Evolutionary conservation across 2,113 vertebrate species (phyloP).

Genomic region (Jacana jacana): DNA sequence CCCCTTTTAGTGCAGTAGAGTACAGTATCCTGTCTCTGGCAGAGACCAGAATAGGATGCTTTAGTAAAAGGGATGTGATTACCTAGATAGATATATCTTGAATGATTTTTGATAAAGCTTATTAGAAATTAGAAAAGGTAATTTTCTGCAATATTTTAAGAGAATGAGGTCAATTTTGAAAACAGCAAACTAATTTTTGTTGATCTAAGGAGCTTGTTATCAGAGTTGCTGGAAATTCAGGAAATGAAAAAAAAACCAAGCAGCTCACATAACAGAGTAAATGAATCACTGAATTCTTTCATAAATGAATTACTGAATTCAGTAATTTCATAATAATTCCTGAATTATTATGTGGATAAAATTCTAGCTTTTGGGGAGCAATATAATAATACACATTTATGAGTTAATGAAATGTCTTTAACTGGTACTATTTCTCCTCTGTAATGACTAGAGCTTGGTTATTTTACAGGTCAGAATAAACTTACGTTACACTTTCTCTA

Average conservation of each 20-base stretch:
- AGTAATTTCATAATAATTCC: too few relatives aligned
- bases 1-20: background rate
- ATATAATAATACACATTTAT: background rate
- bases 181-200: background rate
- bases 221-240: background rate
- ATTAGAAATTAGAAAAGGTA: background rate
- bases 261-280: background rate
- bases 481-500: background rate
- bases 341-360: too few relatives aligned
- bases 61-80: background rate
- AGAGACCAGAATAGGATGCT: slow-evolving; percentile 2
- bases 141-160: background rate
- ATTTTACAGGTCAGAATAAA: background rate
- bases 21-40: background rate
- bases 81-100: background rate
- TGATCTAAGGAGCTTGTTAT: background rate
- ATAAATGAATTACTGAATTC: too few relatives aligned
- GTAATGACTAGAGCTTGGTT: background rate
- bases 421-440: background rate
- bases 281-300: background rate
- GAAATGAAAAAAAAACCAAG: background rate
- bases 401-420: background rate
- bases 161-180: background rate
- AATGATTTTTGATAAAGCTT: background rate
- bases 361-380: background rate